Conservation (phyloP, 2,888 invertebrate genomes). For the Nymphalis polychloros region DNA sequence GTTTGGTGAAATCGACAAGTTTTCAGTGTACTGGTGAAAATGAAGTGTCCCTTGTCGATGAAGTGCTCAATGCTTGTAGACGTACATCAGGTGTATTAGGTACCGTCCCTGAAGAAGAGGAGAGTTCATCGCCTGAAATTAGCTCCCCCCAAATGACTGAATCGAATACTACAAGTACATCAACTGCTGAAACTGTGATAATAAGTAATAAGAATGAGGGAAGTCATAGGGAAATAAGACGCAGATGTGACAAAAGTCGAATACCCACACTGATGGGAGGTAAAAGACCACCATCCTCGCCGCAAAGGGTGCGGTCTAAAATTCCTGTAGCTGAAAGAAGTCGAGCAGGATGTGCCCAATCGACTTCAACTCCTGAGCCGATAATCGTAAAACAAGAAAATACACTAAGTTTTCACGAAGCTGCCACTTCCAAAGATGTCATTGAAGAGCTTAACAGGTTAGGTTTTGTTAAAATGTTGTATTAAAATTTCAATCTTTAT, state of each 20-base stretch:
- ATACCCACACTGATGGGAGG: slow-evolving; percentile 79
- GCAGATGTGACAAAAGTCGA: slow-evolving; percentile 79
- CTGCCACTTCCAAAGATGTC: slow-evolving; percentile 88
- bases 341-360: slow-evolving; percentile 49
- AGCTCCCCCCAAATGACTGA: slow-evolving; percentile 83
- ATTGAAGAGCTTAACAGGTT: slow-evolving; percentile 87
- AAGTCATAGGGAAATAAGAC: slow-evolving; percentile 61
- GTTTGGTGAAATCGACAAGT: slow-evolving; percentile 67
- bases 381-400: slow-evolving; percentile 80
- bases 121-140: slow-evolving; percentile 77
- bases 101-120: slow-evolving; percentile 85
- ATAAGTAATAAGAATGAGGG: slow-evolving; percentile 82
- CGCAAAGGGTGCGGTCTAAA: slow-evolving; percentile 65
- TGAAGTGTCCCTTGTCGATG: slow-evolving; percentile 73
- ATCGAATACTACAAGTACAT: slow-evolving; percentile 84
- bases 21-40: slow-evolving; percentile 64
- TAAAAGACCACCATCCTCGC: slow-evolving; percentile 75
- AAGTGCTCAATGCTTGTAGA: slow-evolving; percentile 72
- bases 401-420: slow-evolving; percentile 86
- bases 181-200: slow-evolving; percentile 87
- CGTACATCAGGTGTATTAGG: slow-evolving; percentile 74
- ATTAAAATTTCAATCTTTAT: background rate
- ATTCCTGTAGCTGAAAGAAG: slow-evolving; percentile 68
- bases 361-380: slow-evolving; percentile 53
- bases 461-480: slow-evolving; percentile 25